Conservation (phyloP, 1,140 invertebrate species). For the Papilio polytes region DNA sequence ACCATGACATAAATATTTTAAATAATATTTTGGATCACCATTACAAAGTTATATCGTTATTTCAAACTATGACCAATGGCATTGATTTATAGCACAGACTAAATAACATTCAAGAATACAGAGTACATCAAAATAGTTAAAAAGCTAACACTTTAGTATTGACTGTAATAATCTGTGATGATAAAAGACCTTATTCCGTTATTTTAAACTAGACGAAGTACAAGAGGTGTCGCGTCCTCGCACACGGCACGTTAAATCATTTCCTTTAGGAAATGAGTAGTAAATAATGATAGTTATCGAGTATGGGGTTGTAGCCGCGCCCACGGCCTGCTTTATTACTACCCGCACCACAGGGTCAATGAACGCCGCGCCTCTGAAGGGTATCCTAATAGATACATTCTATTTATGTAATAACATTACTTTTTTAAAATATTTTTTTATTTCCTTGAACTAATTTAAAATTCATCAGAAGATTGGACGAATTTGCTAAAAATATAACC, state of each 20-base stretch:
- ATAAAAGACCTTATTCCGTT: too few relatives aligned
- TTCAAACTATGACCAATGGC: too few relatives aligned
- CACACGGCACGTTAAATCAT: background rate
- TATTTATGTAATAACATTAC: background rate
- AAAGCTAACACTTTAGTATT: too few relatives aligned
- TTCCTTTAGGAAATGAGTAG: conserved; percentile 32
- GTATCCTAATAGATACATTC: conserved; percentile 13
- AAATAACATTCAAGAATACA: too few relatives aligned
- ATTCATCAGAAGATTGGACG: background rate
- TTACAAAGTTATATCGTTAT: too few relatives aligned
- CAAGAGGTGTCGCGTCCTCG: background rate
- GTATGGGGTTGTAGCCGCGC: conserved; percentile 29
- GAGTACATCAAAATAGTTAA: too few relatives aligned
- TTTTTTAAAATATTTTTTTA: background rate
- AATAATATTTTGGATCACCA: too few relatives aligned
- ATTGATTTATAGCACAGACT: too few relatives aligned
- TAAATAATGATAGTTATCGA: conserved; percentile 35
- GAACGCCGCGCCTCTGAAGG: conserved; percentile 34
- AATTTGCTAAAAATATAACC: background rate
- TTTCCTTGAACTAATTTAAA: background rate
- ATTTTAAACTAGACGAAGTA: too few relatives aligned
- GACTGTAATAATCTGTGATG: too few relatives aligned
- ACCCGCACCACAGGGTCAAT: conserved; percentile 29
- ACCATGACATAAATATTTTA: too few relatives aligned
- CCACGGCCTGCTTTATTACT: conserved; percentile 34